A percentile compares a stretch with the other conserved stretches of the same genome.
These are phyloP conservation scores for Mastomys coucha DNA, from an alignment of 2,113 vertebrate genomes.

Conservation along the genomic window DNA sequence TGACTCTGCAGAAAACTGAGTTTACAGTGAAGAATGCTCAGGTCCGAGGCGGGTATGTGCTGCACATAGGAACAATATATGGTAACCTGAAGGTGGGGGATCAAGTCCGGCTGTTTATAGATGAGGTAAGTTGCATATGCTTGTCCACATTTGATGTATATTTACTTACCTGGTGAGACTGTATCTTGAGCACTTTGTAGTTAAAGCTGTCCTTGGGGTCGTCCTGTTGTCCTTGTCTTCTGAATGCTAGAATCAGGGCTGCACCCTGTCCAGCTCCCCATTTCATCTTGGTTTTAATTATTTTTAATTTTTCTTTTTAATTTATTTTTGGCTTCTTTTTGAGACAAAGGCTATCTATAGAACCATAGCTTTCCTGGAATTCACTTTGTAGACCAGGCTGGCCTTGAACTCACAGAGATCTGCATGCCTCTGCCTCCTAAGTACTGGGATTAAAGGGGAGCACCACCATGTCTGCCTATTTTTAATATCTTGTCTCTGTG, in stretches of 20 bases:
- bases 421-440: not conserved
- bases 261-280: not conserved
- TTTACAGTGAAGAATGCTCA: conserved; percentile 98
- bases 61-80: conserved; percentile 95
- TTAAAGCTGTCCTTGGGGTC: not conserved
- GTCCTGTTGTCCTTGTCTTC: not conserved
- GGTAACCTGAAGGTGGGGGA: conserved; percentile 95
- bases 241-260: not conserved
- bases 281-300: not conserved
- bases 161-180: not conserved
- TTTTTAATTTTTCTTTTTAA: not conserved
- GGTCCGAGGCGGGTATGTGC: conserved; percentile 95
- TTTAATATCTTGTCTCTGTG: not conserved
- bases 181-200: not conserved
- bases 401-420: not conserved
- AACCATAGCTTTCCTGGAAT: not conserved
- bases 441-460: not conserved
- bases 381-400: not conserved
- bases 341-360: not conserved
- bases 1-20: conserved; percentile 93
- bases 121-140: conserved; percentile 91
- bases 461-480: not conserved
- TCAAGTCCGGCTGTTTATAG: conserved; percentile 91
- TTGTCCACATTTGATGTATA: not conserved
- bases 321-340: not conserved